Percentiles rank a stretch among this genome's conserved stretches.
phyloP scores from a whole-genome alignment of 2,888 invertebrate genomes.

The Himalopsyche tibetana region DNA sequence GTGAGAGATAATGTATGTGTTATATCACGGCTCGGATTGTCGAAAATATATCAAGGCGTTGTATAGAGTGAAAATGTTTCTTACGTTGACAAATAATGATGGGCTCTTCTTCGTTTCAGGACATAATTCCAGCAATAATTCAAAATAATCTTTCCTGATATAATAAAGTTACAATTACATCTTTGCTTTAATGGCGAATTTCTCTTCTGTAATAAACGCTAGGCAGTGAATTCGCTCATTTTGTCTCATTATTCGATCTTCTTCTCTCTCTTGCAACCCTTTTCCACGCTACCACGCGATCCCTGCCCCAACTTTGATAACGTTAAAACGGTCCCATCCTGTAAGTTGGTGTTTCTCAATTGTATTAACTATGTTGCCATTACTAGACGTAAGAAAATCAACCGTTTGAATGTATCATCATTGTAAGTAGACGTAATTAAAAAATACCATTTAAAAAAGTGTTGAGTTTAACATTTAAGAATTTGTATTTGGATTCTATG shows the following conservation, averaged over 20 bases:
- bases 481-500: too few species aligned
- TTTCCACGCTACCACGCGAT: constrained; percentile 31
- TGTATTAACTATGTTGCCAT: neutral
- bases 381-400: too few species aligned
- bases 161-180: constrained; percentile 34
- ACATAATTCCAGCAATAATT: constrained; percentile 13
- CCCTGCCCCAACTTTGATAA: constrained; percentile 46
- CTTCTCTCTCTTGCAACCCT: constrained; percentile 36
- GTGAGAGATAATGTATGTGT: too few species aligned
- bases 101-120: constrained; percentile 11
- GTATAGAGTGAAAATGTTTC: neutral
- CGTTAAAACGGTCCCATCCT: constrained; percentile 52
- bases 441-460: too few species aligned
- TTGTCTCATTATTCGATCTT: constrained; percentile 51
- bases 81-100: neutral
- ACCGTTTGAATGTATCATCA: too few species aligned
- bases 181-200: constrained; percentile 37
- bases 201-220: constrained; percentile 35
- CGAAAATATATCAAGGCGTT: too few species aligned
- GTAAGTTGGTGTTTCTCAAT: constrained; percentile 2
- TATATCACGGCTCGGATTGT: too few species aligned
- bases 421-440: too few species aligned
- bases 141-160: constrained; percentile 37
- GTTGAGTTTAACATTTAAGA: too few species aligned
- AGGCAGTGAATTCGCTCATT: constrained; percentile 23